Conservation (phyloP, 1,140 invertebrate species). For the Maniola jurtina region DNA sequence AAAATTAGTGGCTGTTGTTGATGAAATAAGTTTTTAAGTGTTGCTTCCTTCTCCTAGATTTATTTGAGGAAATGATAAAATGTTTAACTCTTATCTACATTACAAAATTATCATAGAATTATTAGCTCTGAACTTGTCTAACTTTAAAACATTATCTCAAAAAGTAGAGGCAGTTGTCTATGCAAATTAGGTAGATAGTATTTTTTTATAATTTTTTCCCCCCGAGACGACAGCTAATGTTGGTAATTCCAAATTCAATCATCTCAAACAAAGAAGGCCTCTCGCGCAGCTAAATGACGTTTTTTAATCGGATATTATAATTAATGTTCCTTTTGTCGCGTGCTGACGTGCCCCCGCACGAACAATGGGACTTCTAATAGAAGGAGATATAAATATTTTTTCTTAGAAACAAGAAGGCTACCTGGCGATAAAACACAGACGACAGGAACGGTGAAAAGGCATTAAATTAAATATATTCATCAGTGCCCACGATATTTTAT, state of each 20-base stretch:
- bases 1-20: not conserved
- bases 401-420: constrained; percentile 69
- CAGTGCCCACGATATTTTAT: constrained; percentile 6
- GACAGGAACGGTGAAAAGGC: constrained; percentile 15
- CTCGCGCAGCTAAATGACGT: constrained; percentile 75
- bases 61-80: not conserved
- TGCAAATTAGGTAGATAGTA: constrained; percentile 40
- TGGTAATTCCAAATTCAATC: constrained; percentile 73
- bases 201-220: constrained; percentile 45
- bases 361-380: constrained; percentile 76
- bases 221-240: constrained; percentile 62
- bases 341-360: constrained; percentile 72
- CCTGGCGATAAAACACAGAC: constrained; percentile 71
- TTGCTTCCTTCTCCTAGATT: not conserved
- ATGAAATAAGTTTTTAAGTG: no score
- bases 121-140: constrained; percentile 15
- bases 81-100: no score
- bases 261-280: constrained; percentile 73
- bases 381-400: constrained; percentile 76
- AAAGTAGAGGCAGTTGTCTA: constrained; percentile 26
- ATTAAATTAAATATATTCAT: constrained; percentile 28
- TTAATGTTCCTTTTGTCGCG: constrained; percentile 79
- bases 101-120: not conserved
- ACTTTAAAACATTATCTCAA: not conserved
- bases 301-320: constrained; percentile 81